Evolutionary conservation across 1,140 invertebrate genomes (phyloP), one percentile per base, ranked within the genome.

Genomic region (Drosophila ironensis): DNA sequence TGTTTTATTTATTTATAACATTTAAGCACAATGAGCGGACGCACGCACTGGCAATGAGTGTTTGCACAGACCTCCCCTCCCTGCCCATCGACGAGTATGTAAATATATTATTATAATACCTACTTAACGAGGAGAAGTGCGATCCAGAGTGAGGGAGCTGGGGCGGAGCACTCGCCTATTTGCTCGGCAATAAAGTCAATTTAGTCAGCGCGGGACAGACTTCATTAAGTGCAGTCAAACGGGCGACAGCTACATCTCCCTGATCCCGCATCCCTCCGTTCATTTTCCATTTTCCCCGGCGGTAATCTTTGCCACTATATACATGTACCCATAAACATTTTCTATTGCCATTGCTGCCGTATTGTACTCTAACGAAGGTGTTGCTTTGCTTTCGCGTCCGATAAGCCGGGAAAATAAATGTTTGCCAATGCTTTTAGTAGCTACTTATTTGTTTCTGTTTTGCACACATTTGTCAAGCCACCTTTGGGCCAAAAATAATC

Each of bases 171-270:
- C 60, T 46, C 51, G 78, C 73, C 78, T 84, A 84, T 84, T 84
- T 84, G 78, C 69, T 66, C 70, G 77, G 71, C 68, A 84, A 84
- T 84, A 84, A 86, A 84, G 73, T 84, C 78, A 84, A 84, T 84
- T 84, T 84, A 84, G 78, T 77, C 74, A 59, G 57, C 19, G 54
- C 38, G 53, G 64, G 38, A 46, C 40, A 48, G 64, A 61, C 78
- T 84, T 84, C 73, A 86, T 86, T 78, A 84, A 86, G 57, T 84
- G 78, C 78, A 82, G 73, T 52, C 71, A 74, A 68, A 81, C 46
- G 66, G 45, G 70, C 75, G 75, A 74, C 75, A 64, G 64, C n/a
- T 50, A 50, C 46, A 45, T 54, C 48, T 37, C 54, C 25, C 19
- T 24, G 33, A 3, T 38, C 51, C 25, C 60, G 17, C 27, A 22